Base-by-base conservation (phyloP, 2,113 vertebrate genomes). In the Hippocampus guttulatus region DNA sequence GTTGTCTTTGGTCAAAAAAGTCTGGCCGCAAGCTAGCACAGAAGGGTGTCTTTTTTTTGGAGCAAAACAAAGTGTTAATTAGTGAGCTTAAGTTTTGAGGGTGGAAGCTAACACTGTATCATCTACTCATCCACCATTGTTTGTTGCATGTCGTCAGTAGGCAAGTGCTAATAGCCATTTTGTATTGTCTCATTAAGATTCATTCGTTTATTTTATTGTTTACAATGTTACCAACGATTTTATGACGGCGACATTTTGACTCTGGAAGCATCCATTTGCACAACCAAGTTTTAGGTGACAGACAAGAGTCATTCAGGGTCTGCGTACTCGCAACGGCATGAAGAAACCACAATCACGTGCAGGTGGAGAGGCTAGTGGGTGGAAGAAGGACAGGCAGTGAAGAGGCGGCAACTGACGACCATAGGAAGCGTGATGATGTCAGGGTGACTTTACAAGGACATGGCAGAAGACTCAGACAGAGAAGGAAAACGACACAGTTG, bases 401-500 rank as follows among this genome's bases (percentile, higher is more conserved):
- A 47, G 64, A 66, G 58, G 60, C 25, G 33, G 41, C n/a, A 58
- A 57, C 63, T 25, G 73, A 74, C 51, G 62, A 79, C 72, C n/a
- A 63, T 60, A 71, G 73, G 45, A 81, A 74, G 79, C 55, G 12
- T 68, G 69, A 74, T 75, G 71, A 81, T 78, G 75, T 68, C 67
- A 64, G 47, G 51, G 71, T 69, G 76, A 85, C 73, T 81, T 81
- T 33, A 81, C 84, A 83, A 77, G 84, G 75, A 81, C 79, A 86
- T 70, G 83, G 85, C 81, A 84, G 63, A 75, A 84, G 74, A 81
- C 71, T 63, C 69, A 27, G 60, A 71, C 21, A 75, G 80, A 80
- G 74, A 83, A 72, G 33, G 71, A 61, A 93, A 88, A 90, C 33
- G 92, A 94, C 88, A 93, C 76, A 90, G 91, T 89, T 92, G 93